These are phyloP conservation scores for Acheta domesticus DNA, from an alignment of 2,888 invertebrate species.

Conservation along the genomic window DNA sequence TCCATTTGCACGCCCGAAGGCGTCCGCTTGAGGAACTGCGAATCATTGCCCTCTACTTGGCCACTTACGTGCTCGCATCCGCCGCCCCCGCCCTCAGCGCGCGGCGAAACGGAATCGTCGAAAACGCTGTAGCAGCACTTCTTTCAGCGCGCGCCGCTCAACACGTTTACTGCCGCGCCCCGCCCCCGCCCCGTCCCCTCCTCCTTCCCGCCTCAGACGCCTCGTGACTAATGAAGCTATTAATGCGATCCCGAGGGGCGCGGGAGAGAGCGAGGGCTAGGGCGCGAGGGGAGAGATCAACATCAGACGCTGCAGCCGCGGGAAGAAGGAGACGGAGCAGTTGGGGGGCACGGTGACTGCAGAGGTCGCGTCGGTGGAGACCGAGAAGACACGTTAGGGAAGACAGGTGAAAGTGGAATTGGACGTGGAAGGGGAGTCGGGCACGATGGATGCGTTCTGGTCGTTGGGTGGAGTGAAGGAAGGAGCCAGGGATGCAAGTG, in stretches of 20 bases:
- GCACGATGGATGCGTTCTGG: too few relatives aligned
- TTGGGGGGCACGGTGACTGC: neutral
- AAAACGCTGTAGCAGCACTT: conserved; percentile 4
- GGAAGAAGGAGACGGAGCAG: neutral
- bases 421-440: too few relatives aligned
- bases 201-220: neutral
- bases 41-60: too few relatives aligned
- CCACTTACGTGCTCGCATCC: too few relatives aligned
- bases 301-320: neutral
- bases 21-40: too few relatives aligned
- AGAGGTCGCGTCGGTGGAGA: too few relatives aligned
- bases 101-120: neutral
- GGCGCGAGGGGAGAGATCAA: neutral
- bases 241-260: neutral
- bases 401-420: too few relatives aligned
- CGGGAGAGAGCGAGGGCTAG: neutral
- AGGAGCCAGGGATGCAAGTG: too few relatives aligned
- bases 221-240: conserved; percentile 7
- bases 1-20: too few relatives aligned
- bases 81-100: neutral
- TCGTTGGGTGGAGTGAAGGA: too few relatives aligned
- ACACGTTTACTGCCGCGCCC: neutral
- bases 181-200: neutral
- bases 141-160: neutral
- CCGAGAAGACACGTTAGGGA: too few relatives aligned